Base-by-base conservation (phyloP, 2,113 vertebrate species). In the Gyps fulvus region DNA sequence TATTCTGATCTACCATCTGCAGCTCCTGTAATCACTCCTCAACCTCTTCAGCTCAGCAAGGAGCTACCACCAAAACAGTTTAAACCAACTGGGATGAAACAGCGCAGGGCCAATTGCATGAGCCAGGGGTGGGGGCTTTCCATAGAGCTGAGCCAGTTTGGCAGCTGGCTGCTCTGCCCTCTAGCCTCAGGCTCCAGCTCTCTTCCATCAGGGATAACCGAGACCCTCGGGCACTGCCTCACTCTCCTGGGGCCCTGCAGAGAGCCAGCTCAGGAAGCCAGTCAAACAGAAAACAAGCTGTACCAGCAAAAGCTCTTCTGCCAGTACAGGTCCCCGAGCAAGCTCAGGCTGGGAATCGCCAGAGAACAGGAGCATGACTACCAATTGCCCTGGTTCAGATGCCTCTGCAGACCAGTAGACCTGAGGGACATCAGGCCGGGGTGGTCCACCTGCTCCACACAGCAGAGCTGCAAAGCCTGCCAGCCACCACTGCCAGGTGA, bases 21-120 rank as follows among this genome's bases (percentile, higher is more conserved):
- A 73, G 18, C 66, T 58, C 71, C 40, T 34, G 58, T 15, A 36
- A 73, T 36, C 47, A 7, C 18, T 36, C 36, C 32, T 38, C 65
- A 36, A 40, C 20, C 34, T 79, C 69, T 47, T n/a, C 73, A 80
- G 38, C 11, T 65, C 7, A 59, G 40, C 52, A 80, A 27, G 58
- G 34, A 79, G n/a, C 43, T 29, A 47, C 81, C 69, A 47, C 52
- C 36, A 47, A 22, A 57, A 11, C 1, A 2, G 36, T 57, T 72
- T 47, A 38, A 82, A 63, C 7, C 73, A 79, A 40, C 19, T 4
- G n/a, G n/a, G 57, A 59, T 45, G 25, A 58, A 88, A 76, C 34
- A 18, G 22, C 0, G 0, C 2, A 2, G 54, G 25, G 23, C 21
- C 52, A 21, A 45, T 6, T n/a, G 61, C 47, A 42, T 9, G 38